Evolutionary conservation across 2,113 vertebrate genomes (phyloP), one percentile per base, ranked within the genome.

Genomic region (Dasyprocta punctata): DNA sequence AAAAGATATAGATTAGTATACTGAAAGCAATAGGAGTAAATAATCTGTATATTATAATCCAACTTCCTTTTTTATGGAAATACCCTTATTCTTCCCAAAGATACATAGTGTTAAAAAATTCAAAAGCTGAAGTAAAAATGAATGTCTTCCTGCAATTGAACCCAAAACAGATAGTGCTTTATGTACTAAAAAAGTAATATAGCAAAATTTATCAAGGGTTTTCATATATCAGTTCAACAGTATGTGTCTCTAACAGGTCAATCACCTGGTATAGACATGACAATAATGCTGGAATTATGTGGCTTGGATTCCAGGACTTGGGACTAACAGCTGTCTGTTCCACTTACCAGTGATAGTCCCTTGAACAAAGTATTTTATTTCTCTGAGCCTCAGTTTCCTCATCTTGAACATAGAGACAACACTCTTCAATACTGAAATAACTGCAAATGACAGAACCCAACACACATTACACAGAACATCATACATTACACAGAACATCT

Each of bases 21-120:
- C 77, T 90, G 52, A 89, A 96, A 80, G 22, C 73, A 36, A 44
- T 11, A 61, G 17, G n/a, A 67, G 17, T 82, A 90, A 75, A 78
- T 56, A 52, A 49, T 90, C 58, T 93, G n/a, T 84, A 65, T 22
- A 81, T 67, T 22, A 87, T 61, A 58, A 14, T 22, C 7, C 47
- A 86, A 41, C 19, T 83, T 94, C n/a, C n/a, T n/a, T 69, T 38
- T 61, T 58, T 33, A 58, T 58, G 67, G 60, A 56, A 94, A 73
- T 94, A 82, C n/a, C 22, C 95, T 87, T 61, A 36, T 77, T 61
- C 60, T 94, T 93, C 87, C 67, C 38, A 2, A 92, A 96, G 69
- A 80, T 44, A 81, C 2, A 44, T 77, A 54, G 77, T n/a, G 80
- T 89, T 94, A 24, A 61, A 92, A 38, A 44, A 86, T n/a, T 52